Evolutionary conservation across 2,797 vertebrate species (phyloP), one percentile per base, ranked within the genome.

Genomic region (Aselliscus stoliczkanus): DNA sequence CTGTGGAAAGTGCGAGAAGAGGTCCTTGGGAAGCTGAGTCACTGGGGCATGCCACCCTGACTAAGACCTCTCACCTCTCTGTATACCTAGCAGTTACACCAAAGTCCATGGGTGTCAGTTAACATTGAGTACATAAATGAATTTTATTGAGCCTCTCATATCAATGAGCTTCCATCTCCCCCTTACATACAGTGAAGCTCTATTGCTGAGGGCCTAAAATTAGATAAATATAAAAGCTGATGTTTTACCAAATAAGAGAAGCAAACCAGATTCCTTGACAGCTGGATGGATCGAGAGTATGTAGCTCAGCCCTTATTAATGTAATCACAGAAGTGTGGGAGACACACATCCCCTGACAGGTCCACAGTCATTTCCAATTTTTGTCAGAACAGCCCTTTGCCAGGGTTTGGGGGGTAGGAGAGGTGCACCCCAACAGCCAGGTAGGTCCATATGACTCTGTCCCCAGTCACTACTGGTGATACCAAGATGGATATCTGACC

Each of bases 301-400:
- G 4, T 12, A 82, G 37, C 37, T 42, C n/a, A 79, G 34, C 39
- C 31, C 75, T 95, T 47, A 87, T 42, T 62, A 60, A 82, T 7
- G 2, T 14, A 72, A 60, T 42, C 47, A 65, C 15, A 21, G 39
- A 76, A 85, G 42, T n/a, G 5, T 75, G 10, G 50, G n/a, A 62
- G 39, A 81, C 21, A 31, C 14, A 27, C 6, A 27, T n/a, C 64
- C 90, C 47, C 42, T 64, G 67, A 80, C 1, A 64, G n/a, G 8
- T 44, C 31, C 47, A 39, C 10, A 34, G 21, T 72, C 56, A 96
- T 73, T 90, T 88, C 58, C 11, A 4, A n/a, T 80, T 72, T 65
- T 92, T 76, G n/a, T 64, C n/a, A 93, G 47, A 87, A 60, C 6
- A 75, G 54, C 12, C 72, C 31, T 95, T 65, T 54, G 62, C 34